Conservation (phyloP, 2,888 invertebrate species). For the Dilophus febrilis region DNA sequence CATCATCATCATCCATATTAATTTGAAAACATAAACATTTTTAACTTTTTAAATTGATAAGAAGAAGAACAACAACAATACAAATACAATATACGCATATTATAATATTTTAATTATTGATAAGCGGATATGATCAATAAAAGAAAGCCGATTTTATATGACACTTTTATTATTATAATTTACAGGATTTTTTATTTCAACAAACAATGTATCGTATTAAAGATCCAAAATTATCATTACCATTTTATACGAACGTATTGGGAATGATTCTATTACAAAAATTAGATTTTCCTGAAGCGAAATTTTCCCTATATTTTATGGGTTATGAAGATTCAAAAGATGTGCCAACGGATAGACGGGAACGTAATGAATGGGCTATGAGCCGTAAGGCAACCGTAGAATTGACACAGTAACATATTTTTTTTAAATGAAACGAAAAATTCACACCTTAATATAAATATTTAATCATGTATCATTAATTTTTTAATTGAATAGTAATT, state of each 20-base stretch:
- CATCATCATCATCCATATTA: too few species aligned
- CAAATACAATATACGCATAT: too few species aligned
- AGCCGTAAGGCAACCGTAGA: slow-evolving; percentile 74
- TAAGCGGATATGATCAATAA: too few species aligned
- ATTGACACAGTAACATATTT: slow-evolving; percentile 63
- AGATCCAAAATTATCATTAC: slow-evolving; percentile 70
- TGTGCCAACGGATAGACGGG: slow-evolving; percentile 53
- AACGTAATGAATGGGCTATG: slow-evolving; percentile 60
- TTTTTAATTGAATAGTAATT: slow-evolving; percentile 51
- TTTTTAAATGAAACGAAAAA: not conserved
- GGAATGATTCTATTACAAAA: slow-evolving; percentile 84
- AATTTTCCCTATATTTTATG: slow-evolving; percentile 83
- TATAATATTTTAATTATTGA: too few species aligned
- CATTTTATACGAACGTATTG: slow-evolving; percentile 79
- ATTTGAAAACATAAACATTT: too few species aligned
- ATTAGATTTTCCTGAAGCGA: slow-evolving; percentile 73
- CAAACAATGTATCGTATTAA: slow-evolving; percentile 96
- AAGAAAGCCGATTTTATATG: too few species aligned
- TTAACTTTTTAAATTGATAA: too few species aligned
- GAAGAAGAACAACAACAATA: too few species aligned
- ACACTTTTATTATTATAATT: slow-evolving; percentile 10
- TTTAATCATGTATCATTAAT: not conserved
- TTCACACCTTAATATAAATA: slow-evolving; percentile 2
- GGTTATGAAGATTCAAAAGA: slow-evolving; percentile 66
- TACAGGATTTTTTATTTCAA: slow-evolving; percentile 79